phyloP scores from a whole-genome alignment of 2,113 vertebrate genomes.

The Pseudopodoces humilis region DNA sequence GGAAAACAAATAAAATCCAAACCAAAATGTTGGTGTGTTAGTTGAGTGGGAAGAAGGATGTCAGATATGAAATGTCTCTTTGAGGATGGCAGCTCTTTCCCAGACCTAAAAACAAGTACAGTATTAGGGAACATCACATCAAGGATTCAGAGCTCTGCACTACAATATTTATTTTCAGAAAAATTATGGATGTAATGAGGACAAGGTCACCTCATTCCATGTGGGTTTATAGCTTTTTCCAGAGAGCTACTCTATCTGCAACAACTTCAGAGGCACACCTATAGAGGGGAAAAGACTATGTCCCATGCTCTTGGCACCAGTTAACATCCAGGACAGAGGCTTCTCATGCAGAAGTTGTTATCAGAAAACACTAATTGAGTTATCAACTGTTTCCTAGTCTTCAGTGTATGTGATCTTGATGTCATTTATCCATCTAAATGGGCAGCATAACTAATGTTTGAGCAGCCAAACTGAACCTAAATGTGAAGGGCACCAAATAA shows the following conservation, averaged over 20 bases:
- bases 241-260: not conserved
- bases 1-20: not conserved
- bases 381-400: not conserved
- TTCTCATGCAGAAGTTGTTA: not conserved
- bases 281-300: not conserved
- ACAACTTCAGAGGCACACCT: not conserved
- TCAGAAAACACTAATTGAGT: not conserved
- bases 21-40: not conserved
- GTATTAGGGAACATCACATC: not conserved
- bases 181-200: not conserved
- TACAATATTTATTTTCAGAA: not conserved
- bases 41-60: not conserved
- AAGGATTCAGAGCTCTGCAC: not conserved
- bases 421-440: not conserved
- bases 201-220: accelerated
- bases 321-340: not conserved
- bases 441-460: not conserved
- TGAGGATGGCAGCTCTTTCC: not conserved
- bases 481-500: not conserved
- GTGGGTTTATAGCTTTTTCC: not conserved
- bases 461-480: not conserved
- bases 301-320: not conserved
- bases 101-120: not conserved
- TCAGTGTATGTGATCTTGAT: not conserved
- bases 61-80: not conserved